phyloP scores from a whole-genome alignment of 1,140 invertebrate species.

The Centruroides sculpturatus region DNA sequence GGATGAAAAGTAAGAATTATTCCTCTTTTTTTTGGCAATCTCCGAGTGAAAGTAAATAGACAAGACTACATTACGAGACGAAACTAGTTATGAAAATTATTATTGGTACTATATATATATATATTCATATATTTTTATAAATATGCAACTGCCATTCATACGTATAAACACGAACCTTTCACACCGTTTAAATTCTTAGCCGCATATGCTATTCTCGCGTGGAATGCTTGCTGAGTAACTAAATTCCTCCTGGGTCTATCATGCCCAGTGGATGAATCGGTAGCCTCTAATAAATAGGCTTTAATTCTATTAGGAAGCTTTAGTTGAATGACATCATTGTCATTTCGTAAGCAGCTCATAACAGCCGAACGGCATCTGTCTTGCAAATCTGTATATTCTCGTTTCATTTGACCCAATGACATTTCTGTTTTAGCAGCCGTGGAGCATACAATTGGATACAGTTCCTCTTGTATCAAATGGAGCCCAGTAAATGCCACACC shows the following conservation, averaged over 20 bases:
- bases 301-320: slow-evolving; percentile 26
- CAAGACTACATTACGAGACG: too few relatives aligned
- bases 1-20: too few relatives aligned
- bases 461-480: slow-evolving; percentile 34
- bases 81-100: too few relatives aligned
- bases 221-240: not conserved
- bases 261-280: not conserved
- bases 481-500: slow-evolving; percentile 40
- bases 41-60: too few relatives aligned
- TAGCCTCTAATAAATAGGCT: slow-evolving; percentile 19
- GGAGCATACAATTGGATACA: slow-evolving; percentile 54
- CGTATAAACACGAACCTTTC: too few relatives aligned
- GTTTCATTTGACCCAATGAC: slow-evolving; percentile 37
- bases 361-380: slow-evolving; percentile 35
- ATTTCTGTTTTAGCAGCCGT: slow-evolving; percentile 62
- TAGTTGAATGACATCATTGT: slow-evolving; percentile 21
- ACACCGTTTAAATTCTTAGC: too few relatives aligned
- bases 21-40: too few relatives aligned
- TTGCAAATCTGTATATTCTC: slow-evolving; percentile 49
- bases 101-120: too few relatives aligned
- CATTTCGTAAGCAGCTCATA: slow-evolving; percentile 16
- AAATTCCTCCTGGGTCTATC: not conserved
- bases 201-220: too few relatives aligned
- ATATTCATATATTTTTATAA: too few relatives aligned
- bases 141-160: too few relatives aligned